Percentiles rank a stretch among this genome's conserved stretches.
Evolutionary conservation across 2,797 vertebrate genomes (phyloP).

Genomic region (Euthynnus affinis): DNA sequence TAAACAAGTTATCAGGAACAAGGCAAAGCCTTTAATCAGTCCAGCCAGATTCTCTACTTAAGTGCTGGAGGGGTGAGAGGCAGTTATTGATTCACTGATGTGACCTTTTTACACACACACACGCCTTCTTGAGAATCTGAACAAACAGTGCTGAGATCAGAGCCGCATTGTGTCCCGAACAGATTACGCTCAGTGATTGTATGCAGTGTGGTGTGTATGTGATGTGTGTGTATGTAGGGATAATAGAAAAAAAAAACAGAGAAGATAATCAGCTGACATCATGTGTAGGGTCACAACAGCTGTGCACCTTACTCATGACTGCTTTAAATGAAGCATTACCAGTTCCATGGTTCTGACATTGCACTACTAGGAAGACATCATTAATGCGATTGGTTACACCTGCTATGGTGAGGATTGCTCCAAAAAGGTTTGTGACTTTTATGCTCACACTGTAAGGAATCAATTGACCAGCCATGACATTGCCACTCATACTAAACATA

Average conservation of each 20-base stretch:
- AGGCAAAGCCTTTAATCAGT: constrained; percentile 63
- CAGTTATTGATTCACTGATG: constrained; percentile 71
- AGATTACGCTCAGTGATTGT: constrained; percentile 39
- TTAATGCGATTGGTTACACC: background rate
- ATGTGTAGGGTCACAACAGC: background rate
- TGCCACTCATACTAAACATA: no score
- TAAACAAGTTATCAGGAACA: constrained; percentile 57
- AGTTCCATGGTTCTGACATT: background rate
- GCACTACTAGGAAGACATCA: background rate
- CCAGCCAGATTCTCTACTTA: constrained; percentile 39
- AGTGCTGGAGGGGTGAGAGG: constrained; percentile 58
- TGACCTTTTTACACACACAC: constrained; percentile 70
- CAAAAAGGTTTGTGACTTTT: no score
- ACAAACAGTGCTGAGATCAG: constrained; percentile 68
- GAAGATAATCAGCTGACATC: background rate
- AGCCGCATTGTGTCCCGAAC: constrained; percentile 38
- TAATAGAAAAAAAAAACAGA: background rate
- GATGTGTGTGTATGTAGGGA: background rate
- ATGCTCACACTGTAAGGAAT: no score
- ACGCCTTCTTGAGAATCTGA: constrained; percentile 46
- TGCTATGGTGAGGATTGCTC: background rate
- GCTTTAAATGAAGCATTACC: background rate
- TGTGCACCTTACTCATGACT: background rate
- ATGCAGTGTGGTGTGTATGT: constrained; percentile 2
- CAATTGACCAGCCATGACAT: no score